Percentiles rank a stretch among this genome's conserved stretches.
These are phyloP conservation scores for Leptarthrus brevirostris DNA, from an alignment of 2,888 invertebrate species.

Conservation along the genomic window DNA sequence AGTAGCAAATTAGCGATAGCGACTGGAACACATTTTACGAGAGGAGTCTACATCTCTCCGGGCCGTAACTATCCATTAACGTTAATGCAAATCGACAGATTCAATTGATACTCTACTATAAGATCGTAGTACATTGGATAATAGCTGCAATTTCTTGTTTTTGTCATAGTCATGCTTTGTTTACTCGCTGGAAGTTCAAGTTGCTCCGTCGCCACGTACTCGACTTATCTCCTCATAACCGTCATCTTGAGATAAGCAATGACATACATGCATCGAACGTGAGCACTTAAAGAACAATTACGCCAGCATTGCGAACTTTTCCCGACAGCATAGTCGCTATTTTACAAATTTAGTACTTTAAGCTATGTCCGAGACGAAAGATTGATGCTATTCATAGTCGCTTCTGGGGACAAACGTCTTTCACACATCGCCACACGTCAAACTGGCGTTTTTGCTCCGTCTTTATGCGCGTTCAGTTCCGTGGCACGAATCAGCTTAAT, in stretches of 20 bases:
- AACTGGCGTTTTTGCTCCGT: not conserved
- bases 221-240: constrained; percentile 9
- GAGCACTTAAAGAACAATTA: not conserved
- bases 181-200: not conserved
- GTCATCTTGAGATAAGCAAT: constrained; percentile 22
- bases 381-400: not conserved
- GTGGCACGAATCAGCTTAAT: constrained; percentile 53
- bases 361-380: not conserved
- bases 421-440: not conserved
- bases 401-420: not conserved
- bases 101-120: constrained; percentile 19
- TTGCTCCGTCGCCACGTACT: not conserved
- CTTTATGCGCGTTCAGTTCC: too few relatives aligned
- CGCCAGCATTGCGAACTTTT: not conserved
- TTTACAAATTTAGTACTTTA: not conserved
- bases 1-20: too few relatives aligned
- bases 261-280: constrained; percentile 17
- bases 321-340: not conserved
- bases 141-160: constrained; percentile 35
- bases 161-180: constrained; percentile 35
- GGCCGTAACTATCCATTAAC: not conserved
- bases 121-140: constrained; percentile 17
- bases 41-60: too few relatives aligned
- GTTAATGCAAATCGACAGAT: constrained; percentile 31
- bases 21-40: too few relatives aligned